phyloP scores from a whole-genome alignment of 2,113 vertebrate genomes.

The Trematocara zebra region DNA sequence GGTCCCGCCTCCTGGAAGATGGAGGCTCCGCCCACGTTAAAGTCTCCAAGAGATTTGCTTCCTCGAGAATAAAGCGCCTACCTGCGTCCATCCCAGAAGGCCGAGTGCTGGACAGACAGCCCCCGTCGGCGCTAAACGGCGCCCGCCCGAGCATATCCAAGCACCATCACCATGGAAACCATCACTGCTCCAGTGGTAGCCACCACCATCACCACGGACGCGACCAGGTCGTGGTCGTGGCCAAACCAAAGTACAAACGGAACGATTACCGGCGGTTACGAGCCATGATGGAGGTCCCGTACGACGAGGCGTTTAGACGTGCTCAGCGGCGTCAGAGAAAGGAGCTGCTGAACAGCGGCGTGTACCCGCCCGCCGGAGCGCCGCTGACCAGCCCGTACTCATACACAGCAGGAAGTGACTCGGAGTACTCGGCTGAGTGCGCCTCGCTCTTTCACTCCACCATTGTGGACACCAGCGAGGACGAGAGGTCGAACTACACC shows the following conservation, averaged over 20 bases:
- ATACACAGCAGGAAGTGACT: constrained; percentile 80
- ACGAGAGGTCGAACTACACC: constrained; percentile 87
- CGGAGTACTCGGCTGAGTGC: constrained; percentile 92
- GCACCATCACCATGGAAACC: constrained; percentile 30
- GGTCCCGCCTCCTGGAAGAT: constrained; percentile 75
- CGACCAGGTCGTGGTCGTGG: constrained; percentile 74
- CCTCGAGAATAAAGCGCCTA: constrained; percentile 65
- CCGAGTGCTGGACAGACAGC: constrained; percentile 50
- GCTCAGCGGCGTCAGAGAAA: constrained; percentile 68
- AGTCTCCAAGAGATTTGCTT: constrained; percentile 61
- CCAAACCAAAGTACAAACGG: constrained; percentile 86
- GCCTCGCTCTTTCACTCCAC: constrained; percentile 92
- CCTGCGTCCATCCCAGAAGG: constrained; percentile 65
- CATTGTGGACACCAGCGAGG: constrained; percentile 89
- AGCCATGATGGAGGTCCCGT: constrained; percentile 74
- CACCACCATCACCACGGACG: neutral
- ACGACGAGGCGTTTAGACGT: constrained; percentile 76
- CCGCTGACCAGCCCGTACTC: constrained; percentile 74
- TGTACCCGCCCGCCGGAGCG: constrained; percentile 34
- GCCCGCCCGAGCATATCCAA: neutral
- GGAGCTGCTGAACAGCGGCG: constrained; percentile 54
- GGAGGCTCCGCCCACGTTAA: constrained; percentile 61
- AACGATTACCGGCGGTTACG: constrained; percentile 78
- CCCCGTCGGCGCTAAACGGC: neutral
- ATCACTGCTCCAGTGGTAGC: neutral